Evolutionary conservation across 2,888 invertebrate genomes (phyloP).

Genomic region (Drosophila meridionalis): DNA sequence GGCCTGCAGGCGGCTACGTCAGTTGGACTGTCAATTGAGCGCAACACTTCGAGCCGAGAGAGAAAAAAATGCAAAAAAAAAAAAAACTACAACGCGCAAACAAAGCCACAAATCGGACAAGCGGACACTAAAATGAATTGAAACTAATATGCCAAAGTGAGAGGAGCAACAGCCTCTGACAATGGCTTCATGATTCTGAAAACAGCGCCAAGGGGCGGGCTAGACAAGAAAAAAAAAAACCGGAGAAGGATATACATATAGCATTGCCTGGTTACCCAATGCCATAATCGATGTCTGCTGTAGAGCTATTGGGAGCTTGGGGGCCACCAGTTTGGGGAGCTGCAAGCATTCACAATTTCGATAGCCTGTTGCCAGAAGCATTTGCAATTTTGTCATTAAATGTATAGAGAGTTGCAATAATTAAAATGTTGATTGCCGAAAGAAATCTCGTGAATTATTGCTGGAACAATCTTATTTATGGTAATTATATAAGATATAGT

Average conservation of each 20-base stretch:
- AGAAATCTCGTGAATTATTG: not conserved
- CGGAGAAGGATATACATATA: conserved; percentile 67
- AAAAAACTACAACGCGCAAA: conserved; percentile 55
- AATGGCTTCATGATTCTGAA: conserved; percentile 75
- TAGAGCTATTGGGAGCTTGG: conserved; percentile 13
- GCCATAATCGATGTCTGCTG: conserved; percentile 37
- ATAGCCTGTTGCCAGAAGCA: not conserved
- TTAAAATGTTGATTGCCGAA: not conserved
- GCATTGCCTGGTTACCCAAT: conserved; percentile 68
- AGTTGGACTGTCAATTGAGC: conserved; percentile 79
- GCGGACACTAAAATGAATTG: conserved; percentile 80
- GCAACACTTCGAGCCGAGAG: conserved; percentile 71
- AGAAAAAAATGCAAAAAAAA: conserved; percentile 20
- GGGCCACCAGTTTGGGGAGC: conserved; percentile 7
- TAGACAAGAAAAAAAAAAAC: not conserved
- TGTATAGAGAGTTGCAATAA: not conserved
- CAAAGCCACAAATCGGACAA: conserved; percentile 71
- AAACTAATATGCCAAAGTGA: conserved; percentile 82
- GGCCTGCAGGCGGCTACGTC: conserved; percentile 78
- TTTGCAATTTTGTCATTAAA: not conserved
- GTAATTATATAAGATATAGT: not conserved
- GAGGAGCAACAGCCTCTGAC: conserved; percentile 66
- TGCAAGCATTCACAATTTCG: conserved; percentile 18
- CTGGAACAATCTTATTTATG: not conserved
- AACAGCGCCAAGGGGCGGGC: conserved; percentile 57